A percentile compares a stretch with the other conserved stretches of the same genome.
Evolutionary conservation across 2,888 invertebrate genomes (phyloP).

Genomic region (Theretra japonica): DNA sequence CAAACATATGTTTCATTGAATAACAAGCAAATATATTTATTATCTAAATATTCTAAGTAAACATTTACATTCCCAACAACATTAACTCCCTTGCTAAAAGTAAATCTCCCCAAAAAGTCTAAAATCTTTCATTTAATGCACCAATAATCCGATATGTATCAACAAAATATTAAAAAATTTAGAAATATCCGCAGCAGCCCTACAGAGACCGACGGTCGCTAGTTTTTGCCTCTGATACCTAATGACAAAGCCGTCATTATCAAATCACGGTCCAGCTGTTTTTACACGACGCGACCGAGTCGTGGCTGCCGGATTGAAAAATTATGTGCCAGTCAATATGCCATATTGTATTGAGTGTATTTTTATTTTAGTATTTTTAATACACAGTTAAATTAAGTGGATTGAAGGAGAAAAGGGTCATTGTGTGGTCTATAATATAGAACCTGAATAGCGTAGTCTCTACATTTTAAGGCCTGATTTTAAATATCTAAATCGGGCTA

Average conservation of each 20-base stretch:
- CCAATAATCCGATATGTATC: neutral
- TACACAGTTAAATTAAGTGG: neutral
- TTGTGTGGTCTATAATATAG: too few relatives aligned
- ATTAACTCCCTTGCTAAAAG: too few relatives aligned
- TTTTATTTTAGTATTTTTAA: neutral
- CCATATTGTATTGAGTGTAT: neutral
- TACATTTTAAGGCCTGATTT: too few relatives aligned
- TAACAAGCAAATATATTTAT: too few relatives aligned
- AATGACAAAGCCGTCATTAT: constrained; percentile 78
- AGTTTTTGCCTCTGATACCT: constrained; percentile 72
- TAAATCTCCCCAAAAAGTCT: too few relatives aligned
- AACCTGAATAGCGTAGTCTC: too few relatives aligned
- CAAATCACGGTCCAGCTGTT: constrained; percentile 68
- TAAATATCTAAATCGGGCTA: too few relatives aligned
- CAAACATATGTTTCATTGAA: too few relatives aligned
- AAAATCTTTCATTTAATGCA: too few relatives aligned
- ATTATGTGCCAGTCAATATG: constrained; percentile 23
- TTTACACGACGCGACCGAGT: constrained; percentile 49
- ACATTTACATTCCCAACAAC: too few relatives aligned
- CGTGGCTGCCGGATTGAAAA: constrained; percentile 22
- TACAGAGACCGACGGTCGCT: constrained; percentile 46
- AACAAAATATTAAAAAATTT: neutral
- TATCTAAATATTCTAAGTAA: too few relatives aligned
- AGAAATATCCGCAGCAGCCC: constrained; percentile 45
- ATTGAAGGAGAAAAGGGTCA: too few relatives aligned